Conservation (phyloP, 2,888 invertebrate genomes). For the Phorcus lineatus region DNA sequence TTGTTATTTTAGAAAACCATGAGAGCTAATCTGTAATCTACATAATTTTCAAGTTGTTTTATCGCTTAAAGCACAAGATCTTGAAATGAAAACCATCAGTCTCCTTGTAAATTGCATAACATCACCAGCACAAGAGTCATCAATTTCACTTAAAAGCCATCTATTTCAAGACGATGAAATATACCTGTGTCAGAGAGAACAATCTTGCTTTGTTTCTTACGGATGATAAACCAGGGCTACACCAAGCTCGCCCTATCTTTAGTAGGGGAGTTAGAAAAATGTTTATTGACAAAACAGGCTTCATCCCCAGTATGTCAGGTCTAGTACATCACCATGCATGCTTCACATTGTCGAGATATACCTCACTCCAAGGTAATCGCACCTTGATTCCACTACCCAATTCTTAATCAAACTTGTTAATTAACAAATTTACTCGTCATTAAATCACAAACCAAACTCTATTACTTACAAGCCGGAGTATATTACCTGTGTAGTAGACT, state of each 20-base stretch:
- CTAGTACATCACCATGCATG: not conserved
- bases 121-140: not conserved
- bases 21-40: no score
- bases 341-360: not conserved
- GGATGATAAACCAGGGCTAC: not conserved
- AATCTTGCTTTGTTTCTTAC: not conserved
- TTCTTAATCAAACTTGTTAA: not conserved
- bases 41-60: not conserved
- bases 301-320: not conserved
- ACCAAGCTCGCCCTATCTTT: not conserved
- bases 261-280: not conserved
- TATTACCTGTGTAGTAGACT: not conserved
- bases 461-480: not conserved
- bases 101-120: not conserved
- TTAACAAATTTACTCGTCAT: constrained; percentile 18
- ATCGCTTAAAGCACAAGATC: not conserved
- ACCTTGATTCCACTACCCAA: not conserved
- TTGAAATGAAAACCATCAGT: not conserved
- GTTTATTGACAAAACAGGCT: not conserved
- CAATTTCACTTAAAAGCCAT: not conserved
- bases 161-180: not conserved
- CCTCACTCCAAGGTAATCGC: not conserved
- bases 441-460: not conserved
- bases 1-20: no score
- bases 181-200: not conserved